Conservation (phyloP, 2,888 invertebrate species). For the Acholoe squamosa region DNA sequence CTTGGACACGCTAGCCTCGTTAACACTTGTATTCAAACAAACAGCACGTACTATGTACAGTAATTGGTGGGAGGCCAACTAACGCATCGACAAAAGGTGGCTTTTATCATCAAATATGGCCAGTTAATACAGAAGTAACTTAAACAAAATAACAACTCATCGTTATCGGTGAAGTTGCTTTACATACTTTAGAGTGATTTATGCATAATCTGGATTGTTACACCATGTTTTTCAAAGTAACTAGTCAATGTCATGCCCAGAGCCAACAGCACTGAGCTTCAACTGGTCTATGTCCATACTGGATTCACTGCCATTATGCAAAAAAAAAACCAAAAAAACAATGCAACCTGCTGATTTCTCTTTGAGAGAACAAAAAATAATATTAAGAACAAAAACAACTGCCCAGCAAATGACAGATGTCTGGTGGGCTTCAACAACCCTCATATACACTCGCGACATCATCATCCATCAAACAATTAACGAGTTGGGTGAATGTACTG, state of each 20-base stretch:
- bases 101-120: background rate
- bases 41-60: constrained; percentile 53
- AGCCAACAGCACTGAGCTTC: no score
- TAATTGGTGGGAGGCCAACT: background rate
- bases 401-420: background rate
- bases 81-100: background rate
- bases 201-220: background rate
- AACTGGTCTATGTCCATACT: background rate
- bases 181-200: background rate
- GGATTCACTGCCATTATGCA: background rate
- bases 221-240: background rate
- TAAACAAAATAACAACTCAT: background rate
- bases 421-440: background rate
- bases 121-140: constrained; percentile 1
- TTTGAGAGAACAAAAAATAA: constrained; percentile 27
- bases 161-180: background rate
- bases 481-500: no score
- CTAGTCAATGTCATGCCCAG: background rate
- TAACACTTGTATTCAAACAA: constrained; percentile 38
- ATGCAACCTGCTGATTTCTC: background rate
- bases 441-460: background rate
- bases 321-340: background rate
- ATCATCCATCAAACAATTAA: background rate
- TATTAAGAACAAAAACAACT: constrained; percentile 20
- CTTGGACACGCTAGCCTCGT: background rate